Conservation (phyloP, 1,140 invertebrate genomes). For the Heterodera schachtii region DNA sequence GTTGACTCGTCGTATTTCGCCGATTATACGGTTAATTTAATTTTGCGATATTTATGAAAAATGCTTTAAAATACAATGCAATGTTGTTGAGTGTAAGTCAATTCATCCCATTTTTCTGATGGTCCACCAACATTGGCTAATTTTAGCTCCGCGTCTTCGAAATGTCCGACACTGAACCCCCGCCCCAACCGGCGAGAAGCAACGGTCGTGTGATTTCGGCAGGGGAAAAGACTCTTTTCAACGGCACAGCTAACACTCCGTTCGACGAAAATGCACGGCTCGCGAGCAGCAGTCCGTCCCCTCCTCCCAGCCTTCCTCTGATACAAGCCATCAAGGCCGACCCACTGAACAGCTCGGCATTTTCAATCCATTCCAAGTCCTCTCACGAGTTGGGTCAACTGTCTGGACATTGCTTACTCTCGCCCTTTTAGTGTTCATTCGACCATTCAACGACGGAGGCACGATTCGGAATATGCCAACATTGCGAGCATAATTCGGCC, state of each 20-base stretch:
- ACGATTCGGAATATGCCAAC: constrained; percentile 56
- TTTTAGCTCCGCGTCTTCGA: constrained; percentile 25
- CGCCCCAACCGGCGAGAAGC: background rate
- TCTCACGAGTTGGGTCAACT: constrained; percentile 10
- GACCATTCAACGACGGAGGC: constrained; percentile 8
- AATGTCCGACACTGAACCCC: constrained; percentile 24
- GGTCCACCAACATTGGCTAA: background rate
- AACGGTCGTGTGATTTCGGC: constrained; percentile 16
- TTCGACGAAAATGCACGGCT: background rate
- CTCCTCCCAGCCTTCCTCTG: background rate
- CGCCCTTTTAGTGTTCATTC: constrained; percentile 4
- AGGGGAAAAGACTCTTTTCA: background rate
- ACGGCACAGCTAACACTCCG: constrained; percentile 5
- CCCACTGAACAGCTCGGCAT: constrained; percentile 24
- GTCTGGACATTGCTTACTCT: background rate
- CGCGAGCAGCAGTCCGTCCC: constrained; percentile 10
- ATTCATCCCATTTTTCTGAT: too few relatives aligned
- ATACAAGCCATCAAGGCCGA: constrained; percentile 12
- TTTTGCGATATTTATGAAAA: background rate
- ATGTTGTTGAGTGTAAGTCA: too few relatives aligned
- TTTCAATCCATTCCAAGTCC: constrained; percentile 15
- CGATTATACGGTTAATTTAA: constrained; percentile 48
- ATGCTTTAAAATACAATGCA: background rate
- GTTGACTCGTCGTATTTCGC: constrained; percentile 35
- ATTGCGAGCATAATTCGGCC: constrained; percentile 35